Evolutionary conservation across 2,888 invertebrate genomes (phyloP), one percentile per base, ranked within the genome.

Genomic region (Phania funesta): DNA sequence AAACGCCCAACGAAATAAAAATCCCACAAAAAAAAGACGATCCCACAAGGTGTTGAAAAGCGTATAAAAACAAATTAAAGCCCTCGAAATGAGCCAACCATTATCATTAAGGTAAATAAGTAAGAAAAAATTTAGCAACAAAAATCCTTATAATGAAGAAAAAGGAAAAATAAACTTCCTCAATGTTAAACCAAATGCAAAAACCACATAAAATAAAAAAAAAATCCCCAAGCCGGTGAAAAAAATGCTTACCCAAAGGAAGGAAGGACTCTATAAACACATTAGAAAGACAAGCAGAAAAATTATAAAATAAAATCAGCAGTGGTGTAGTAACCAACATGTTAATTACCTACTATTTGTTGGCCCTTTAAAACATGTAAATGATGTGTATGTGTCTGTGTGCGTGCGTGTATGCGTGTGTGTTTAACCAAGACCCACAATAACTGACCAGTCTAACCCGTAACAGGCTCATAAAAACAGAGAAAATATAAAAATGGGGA

Each of bases 161-260:
- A 74, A 46, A n/a, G 24, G 13, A 22, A 54, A 38, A 60, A 29
- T 29, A 54, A 76, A 68, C 44, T n/a, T 44, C 62, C 86, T 84
- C 84, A 83, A 86, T 88, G 88, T 87, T 86, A 84, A 88, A 85
- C 88, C 89, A 86, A 88, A 89, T 88, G 87, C 85, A 82, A 87
- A 89, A 89, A 88, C 89, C 89, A 85, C 88, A 87, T 84, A 85
- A 86, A 85, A 85, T 60, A 58, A 35, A 16, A 18, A 68, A 65
- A 79, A 46, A 74, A 68, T 68, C 62, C 58, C 52, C 64, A 76
- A 62, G 62, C 41, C 64, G 24, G 6, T 16, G 9, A 20, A 71
- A 65, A 71, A 48, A 65, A 65, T 24, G 41, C 58, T 70, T 64
- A 65, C 16, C 56, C 24, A 44, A 54, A 46, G 67, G 35, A 74